Evolutionary conservation across 2,888 invertebrate genomes (phyloP), one percentile per base, ranked within the genome.

Genomic region (Ochropleura plecta): DNA sequence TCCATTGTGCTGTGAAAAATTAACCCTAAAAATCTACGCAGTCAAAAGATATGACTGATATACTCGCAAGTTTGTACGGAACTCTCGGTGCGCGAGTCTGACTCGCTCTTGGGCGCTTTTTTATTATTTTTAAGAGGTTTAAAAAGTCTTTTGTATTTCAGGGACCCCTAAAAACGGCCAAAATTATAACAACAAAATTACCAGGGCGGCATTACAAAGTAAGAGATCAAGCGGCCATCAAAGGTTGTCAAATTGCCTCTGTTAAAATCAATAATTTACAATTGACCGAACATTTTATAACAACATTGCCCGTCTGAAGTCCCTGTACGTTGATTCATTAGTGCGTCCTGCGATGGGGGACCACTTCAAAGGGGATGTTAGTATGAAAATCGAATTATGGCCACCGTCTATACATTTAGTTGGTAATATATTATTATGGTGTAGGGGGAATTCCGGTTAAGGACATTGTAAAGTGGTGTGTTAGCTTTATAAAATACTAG

Each of bases 381-480:
- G 86, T 89, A 90, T 90, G 89, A 88, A 91, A 92, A 92, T 92
- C 84, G 82, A 92, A 87, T 92, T 92, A 91, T 76, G 78, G 67
- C 69, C 69, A 78, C 73, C 86, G 86, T 81, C 83, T 81, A 82
- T 80, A 87, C 86, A 88, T 88, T 89, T 86, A 88, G 86, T 88
- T 82, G 46, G 76, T 78, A 86, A 83, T 82, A 83, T 86, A 89
- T 83, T 75, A 88, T 86, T 86, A 88, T 87, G 85, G 83, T 83
- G 84, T 63, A 46, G 20, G 5, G 5, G 49, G 51, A 59, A 55
- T 48, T 14, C 30, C 62, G 16, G n/a, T 49, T 49, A 60, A 62
- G 49, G 64, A 3, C 14, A 63, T 16, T 57, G 16, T 51, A n/a
- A 5, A 67, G 55, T 55, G 14, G 48, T 62, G 42, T 51, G 44